Evolutionary conservation across 2,888 invertebrate genomes (phyloP).

Genomic region (Caenorhabditis sp.): DNA sequence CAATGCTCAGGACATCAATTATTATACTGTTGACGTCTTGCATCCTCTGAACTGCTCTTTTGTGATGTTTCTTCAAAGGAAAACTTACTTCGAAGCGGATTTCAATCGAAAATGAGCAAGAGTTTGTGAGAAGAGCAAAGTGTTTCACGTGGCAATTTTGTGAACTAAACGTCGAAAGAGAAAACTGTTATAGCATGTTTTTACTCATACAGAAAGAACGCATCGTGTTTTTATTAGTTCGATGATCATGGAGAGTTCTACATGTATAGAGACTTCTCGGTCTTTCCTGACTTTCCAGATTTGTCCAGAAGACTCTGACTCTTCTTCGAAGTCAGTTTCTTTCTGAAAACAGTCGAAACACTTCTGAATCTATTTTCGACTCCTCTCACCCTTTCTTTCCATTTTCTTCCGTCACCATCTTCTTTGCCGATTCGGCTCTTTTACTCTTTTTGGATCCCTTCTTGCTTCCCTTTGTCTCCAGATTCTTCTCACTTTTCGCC

Average conservation of each 20-base stretch:
- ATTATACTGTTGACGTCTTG: conserved; percentile 51
- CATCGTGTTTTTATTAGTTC: too few species aligned
- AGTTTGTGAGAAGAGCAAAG: conserved; percentile 1
- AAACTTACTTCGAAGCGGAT: not conserved
- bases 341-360: not conserved
- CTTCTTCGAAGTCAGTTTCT: conserved; percentile 12
- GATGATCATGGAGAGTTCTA: too few species aligned
- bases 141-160: too few species aligned
- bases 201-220: too few species aligned
- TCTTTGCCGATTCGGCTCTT: not conserved
- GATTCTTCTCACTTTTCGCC: not conserved
- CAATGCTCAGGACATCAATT: conserved; percentile 45
- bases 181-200: too few species aligned
- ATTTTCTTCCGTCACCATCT: not conserved
- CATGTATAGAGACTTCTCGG: conserved; percentile 16
- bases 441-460: not conserved
- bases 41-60: conserved; percentile 28
- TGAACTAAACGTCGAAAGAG: too few species aligned
- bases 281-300: conserved; percentile 13
- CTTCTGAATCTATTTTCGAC: too few species aligned
- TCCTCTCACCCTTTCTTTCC: too few species aligned
- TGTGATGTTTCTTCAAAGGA: not conserved
- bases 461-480: not conserved
- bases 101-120: too few species aligned
- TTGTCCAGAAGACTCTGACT: conserved; percentile 12